phyloP scores from a whole-genome alignment of 2,113 vertebrate species.

The Sorex fumeus region DNA sequence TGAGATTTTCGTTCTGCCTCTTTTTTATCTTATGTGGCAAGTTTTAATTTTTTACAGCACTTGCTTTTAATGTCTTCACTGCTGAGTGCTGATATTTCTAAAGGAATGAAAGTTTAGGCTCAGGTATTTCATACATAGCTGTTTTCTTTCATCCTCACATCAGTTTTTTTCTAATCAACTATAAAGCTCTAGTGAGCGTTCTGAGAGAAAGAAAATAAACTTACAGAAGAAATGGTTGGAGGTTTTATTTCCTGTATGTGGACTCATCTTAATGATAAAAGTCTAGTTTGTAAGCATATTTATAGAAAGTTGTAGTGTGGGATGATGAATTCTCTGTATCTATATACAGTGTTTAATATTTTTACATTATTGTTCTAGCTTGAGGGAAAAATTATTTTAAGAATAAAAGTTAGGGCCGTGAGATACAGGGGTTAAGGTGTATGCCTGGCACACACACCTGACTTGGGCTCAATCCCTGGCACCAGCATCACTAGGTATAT shows the following conservation, averaged over 20 bases:
- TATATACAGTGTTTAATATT: slow-evolving; percentile 49
- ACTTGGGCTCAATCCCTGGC: too few species aligned
- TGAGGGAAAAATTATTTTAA: background rate
- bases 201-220: slow-evolving; percentile 73
- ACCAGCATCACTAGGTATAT: too few species aligned
- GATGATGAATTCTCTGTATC: slow-evolving; percentile 22
- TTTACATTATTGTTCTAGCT: background rate
- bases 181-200: slow-evolving; percentile 77
- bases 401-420: too few species aligned
- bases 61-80: slow-evolving; percentile 84
- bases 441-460: too few species aligned
- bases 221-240: slow-evolving; percentile 56
- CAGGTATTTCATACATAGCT: slow-evolving; percentile 84
- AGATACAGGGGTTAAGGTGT: too few species aligned
- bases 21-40: slow-evolving; percentile 62
- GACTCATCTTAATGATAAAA: slow-evolving; percentile 51
- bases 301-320: slow-evolving; percentile 22
- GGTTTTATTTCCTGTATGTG: slow-evolving; percentile 15
- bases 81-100: slow-evolving; percentile 83
- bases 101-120: slow-evolving; percentile 86
- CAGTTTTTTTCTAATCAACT: slow-evolving; percentile 79
- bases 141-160: slow-evolving; percentile 86
- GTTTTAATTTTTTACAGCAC: slow-evolving; percentile 85
- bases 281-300: slow-evolving; percentile 26
- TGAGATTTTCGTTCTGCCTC: slow-evolving; percentile 56